Evolutionary conservation across 2,888 invertebrate species (phyloP).

Genomic region (Philhelius pedissequus): DNA sequence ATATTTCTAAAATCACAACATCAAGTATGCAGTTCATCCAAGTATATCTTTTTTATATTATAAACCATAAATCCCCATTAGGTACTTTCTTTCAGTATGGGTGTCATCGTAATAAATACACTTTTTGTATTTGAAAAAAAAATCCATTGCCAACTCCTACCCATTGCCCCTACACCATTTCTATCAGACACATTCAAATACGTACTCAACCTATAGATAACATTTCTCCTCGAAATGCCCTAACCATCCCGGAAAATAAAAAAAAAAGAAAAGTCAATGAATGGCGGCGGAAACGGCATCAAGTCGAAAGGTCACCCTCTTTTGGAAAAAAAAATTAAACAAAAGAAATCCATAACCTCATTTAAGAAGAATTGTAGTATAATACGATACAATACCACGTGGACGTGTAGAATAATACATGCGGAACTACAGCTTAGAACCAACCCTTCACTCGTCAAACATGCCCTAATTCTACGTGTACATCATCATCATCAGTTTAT

Average conservation of each 20-base stretch:
- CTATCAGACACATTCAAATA: neutral
- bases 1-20: no score
- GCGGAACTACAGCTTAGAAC: neutral
- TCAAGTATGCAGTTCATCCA: no score
- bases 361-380: neutral
- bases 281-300: neutral
- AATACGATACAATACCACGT: neutral
- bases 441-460: slow-evolving; percentile 23
- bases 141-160: neutral
- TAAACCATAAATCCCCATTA: no score
- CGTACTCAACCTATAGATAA: neutral
- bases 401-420: neutral
- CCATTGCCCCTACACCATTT: neutral
- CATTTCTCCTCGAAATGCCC: neutral
- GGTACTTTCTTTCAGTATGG: no score
- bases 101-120: no score
- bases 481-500: no score
- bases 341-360: neutral
- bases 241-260: neutral
- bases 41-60: no score
- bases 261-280: slow-evolving; percentile 1
- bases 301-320: slow-evolving; percentile 45
- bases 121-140: no score
- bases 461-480: slow-evolving; percentile 4
- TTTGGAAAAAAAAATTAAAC: slow-evolving; percentile 17